These are phyloP conservation scores for Barnardius zonarius DNA, from an alignment of 2,113 vertebrate genomes.

Conservation along the genomic window DNA sequence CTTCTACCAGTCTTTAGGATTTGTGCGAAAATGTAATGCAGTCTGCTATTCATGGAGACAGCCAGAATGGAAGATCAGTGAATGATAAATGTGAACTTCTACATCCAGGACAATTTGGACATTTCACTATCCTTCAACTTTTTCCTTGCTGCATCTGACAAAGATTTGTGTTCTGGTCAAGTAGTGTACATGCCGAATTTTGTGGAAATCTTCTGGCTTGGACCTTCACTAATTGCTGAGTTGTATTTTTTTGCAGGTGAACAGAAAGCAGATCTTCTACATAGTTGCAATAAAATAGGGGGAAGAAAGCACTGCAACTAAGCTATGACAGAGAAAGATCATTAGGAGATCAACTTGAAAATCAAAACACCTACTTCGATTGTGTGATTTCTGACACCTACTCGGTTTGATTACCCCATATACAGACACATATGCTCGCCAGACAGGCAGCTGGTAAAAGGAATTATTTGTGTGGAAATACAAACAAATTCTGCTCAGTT, in stretches of 20 bases:
- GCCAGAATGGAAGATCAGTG: not conserved
- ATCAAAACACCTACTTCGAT: not conserved
- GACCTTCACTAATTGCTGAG: not conserved
- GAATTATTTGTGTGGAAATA: not conserved
- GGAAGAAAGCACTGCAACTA: not conserved
- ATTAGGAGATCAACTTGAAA: not conserved
- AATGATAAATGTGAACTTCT: not conserved
- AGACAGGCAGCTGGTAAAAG: not conserved
- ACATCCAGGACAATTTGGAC: not conserved
- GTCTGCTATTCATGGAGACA: not conserved
- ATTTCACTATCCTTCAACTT: not conserved
- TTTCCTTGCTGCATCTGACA: not conserved
- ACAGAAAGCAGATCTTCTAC: not conserved
- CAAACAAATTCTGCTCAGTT: not conserved
- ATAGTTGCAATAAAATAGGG: rapidly evolving
- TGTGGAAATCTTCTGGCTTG: not conserved
- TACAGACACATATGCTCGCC: not conserved
- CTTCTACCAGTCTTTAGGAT: not conserved
- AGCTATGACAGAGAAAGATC: not conserved
- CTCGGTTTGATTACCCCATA: not conserved
- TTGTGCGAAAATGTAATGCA: not conserved
- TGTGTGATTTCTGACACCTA: not conserved
- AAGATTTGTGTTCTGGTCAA: not conserved
- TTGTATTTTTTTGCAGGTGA: not conserved
- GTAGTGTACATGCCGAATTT: not conserved